Percentiles rank a stretch among this genome's conserved stretches.
These are phyloP conservation scores for Drosophila niveifrons DNA, from an alignment of 2,888 invertebrate species.

Conservation along the genomic window DNA sequence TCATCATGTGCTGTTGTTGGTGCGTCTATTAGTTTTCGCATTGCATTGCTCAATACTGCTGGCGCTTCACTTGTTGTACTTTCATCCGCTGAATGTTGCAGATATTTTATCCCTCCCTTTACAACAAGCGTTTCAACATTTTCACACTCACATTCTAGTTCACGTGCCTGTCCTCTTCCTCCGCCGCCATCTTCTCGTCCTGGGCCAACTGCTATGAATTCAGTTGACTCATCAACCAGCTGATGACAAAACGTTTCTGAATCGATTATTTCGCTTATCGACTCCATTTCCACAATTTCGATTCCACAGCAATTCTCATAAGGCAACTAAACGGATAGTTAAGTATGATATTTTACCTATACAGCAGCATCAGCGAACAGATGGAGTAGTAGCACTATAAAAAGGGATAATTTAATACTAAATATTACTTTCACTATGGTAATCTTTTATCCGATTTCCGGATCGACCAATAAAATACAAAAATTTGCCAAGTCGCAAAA, in stretches of 20 bases:
- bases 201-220: constrained; percentile 53
- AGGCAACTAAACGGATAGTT: neutral
- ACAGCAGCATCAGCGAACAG: constrained; percentile 7
- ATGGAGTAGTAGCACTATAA: constrained; percentile 4
- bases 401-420: too few relatives aligned
- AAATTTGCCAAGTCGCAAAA: too few relatives aligned
- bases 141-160: constrained; percentile 35
- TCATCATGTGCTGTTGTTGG: constrained; percentile 25
- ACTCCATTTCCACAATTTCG: constrained; percentile 86
- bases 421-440: too few relatives aligned
- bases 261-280: constrained; percentile 88
- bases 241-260: constrained; percentile 87
- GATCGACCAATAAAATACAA: too few relatives aligned
- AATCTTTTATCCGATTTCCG: too few relatives aligned
- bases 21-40: constrained; percentile 43
- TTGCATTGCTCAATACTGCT: constrained; percentile 35
- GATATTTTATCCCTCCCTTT: constrained; percentile 24
- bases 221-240: constrained; percentile 84
- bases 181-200: neutral
- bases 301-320: constrained; percentile 40
- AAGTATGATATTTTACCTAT: neutral
- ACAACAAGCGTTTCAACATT: constrained; percentile 1
- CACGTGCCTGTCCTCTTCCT: constrained; percentile 27
- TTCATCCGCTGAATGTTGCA: constrained; percentile 1
- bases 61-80: constrained; percentile 73